Evolutionary conservation across 1,140 invertebrate species (phyloP).

Genomic region (Eupristina koningsbergeri): DNA sequence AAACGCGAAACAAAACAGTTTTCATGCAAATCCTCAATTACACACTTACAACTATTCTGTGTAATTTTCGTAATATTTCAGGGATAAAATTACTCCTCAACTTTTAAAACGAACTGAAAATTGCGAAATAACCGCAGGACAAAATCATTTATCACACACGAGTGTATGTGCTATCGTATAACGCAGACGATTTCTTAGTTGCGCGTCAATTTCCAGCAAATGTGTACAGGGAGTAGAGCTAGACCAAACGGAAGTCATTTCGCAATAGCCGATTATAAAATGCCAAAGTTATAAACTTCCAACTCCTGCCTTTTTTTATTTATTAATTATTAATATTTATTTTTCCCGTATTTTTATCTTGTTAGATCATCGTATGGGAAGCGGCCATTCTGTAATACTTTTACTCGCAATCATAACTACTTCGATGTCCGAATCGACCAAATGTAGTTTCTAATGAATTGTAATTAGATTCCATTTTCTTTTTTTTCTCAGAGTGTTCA

Average conservation of each 20-base stretch:
- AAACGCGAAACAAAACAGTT: constrained; percentile 31
- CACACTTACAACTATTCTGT: constrained; percentile 43
- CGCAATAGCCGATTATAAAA: constrained; percentile 48
- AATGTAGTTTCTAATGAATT: neutral
- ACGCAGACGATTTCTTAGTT: constrained; percentile 19
- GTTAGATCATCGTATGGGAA: too few relatives aligned
- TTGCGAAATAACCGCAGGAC: constrained; percentile 45
- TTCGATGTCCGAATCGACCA: neutral
- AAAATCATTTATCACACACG: constrained; percentile 42
- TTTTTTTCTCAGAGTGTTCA: too few relatives aligned
- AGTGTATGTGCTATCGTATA: constrained; percentile 10
- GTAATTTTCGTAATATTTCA: constrained; percentile 46
- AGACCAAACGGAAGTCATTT: constrained; percentile 14
- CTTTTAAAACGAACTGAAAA: constrained; percentile 43
- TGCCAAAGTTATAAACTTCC: constrained; percentile 31
- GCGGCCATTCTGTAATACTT: too few relatives aligned
- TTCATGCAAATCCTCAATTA: constrained; percentile 42
- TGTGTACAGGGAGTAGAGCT: too few relatives aligned
- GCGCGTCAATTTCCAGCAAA: constrained; percentile 44
- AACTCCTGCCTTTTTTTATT: too few relatives aligned
- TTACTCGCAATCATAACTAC: too few relatives aligned
- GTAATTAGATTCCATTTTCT: too few relatives aligned
- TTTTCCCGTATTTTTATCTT: too few relatives aligned
- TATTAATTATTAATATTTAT: too few relatives aligned
- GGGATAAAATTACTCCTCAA: constrained; percentile 34